Evolutionary conservation across 2,888 invertebrate genomes (phyloP).

Genomic region (Drosophila paracracens): DNA sequence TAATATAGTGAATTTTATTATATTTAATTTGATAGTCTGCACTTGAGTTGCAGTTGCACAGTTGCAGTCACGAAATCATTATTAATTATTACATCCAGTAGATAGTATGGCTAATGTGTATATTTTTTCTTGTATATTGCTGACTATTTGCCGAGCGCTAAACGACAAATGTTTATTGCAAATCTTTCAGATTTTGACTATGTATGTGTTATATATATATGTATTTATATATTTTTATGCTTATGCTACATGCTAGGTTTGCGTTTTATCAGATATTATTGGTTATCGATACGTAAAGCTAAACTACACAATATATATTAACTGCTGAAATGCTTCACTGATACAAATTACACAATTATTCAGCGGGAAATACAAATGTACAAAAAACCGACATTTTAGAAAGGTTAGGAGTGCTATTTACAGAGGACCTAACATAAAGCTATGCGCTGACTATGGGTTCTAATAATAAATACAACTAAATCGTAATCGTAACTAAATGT

Average conservation of each 20-base stretch:
- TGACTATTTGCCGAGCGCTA: constrained; percentile 66
- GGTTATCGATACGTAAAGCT: constrained; percentile 43
- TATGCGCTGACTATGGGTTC: constrained; percentile 35
- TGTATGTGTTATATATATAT: constrained; percentile 37
- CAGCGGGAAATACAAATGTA: constrained; percentile 46
- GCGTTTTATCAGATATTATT: constrained; percentile 34
- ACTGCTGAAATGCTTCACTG: constrained; percentile 69
- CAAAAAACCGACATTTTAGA: constrained; percentile 31
- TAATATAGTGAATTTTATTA: constrained; percentile 50
- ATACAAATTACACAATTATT: constrained; percentile 50
- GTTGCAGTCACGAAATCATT: constrained; percentile 19
- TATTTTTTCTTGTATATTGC: constrained; percentile 50
- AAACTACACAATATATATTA: constrained; percentile 39
- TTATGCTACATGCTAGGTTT: constrained; percentile 20
- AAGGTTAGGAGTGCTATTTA: constrained; percentile 35
- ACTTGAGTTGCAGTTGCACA: constrained; percentile 17
- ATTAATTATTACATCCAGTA: constrained; percentile 43
- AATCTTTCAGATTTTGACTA: constrained; percentile 78
- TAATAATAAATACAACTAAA: constrained; percentile 43
- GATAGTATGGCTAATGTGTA: constrained; percentile 49
- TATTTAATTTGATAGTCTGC: constrained; percentile 49
- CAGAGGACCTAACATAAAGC: constrained; percentile 26
- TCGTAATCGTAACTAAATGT: constrained; percentile 38
- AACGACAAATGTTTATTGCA: constrained; percentile 51
- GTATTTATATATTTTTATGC: constrained; percentile 14